These are phyloP conservation scores for Gallirallus australis DNA, from an alignment of 2,797 vertebrate species.

Conservation along the genomic window DNA sequence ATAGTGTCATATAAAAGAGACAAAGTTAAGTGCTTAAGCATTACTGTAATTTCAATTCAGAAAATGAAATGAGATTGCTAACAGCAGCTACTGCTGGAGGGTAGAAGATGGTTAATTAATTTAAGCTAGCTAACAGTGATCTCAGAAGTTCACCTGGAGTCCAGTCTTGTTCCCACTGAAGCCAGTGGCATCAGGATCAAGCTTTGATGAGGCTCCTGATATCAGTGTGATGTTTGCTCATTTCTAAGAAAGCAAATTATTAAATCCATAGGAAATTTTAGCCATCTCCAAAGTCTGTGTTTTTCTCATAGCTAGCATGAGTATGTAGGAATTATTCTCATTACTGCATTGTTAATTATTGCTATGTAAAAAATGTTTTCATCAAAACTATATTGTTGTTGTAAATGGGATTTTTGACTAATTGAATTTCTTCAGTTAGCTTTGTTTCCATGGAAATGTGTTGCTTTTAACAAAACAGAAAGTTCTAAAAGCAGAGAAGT, in stretches of 20 bases:
- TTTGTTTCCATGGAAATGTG: not conserved
- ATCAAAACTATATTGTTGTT: not conserved
- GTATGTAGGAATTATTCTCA: not conserved
- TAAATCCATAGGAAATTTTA: not conserved
- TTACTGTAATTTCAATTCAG: conserved; percentile 41
- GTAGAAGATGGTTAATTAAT: conserved; percentile 12
- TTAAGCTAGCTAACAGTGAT: not conserved
- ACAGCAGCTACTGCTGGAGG: conserved; percentile 17
- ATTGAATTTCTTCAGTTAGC: not conserved
- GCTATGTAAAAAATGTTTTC: not conserved
- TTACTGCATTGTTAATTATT: conserved; percentile 42
- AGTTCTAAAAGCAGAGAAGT: not conserved
- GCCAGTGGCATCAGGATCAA: not conserved
- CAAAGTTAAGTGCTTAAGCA: conserved; percentile 29
- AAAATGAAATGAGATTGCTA: conserved; percentile 18
- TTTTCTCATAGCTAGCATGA: conserved; percentile 29
- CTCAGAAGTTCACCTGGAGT: not conserved
- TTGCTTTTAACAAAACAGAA: not conserved
- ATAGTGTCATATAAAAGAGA: conserved; percentile 19
- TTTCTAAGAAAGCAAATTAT: not conserved
- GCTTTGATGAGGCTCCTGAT: not conserved
- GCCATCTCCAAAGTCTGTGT: not conserved
- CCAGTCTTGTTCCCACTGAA: not conserved
- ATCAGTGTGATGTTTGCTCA: not conserved
- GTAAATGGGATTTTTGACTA: not conserved